Percentiles rank a stretch among this genome's conserved stretches.
Evolutionary conservation across 2,797 vertebrate genomes (phyloP).

Genomic region (Halcyon badia): DNA sequence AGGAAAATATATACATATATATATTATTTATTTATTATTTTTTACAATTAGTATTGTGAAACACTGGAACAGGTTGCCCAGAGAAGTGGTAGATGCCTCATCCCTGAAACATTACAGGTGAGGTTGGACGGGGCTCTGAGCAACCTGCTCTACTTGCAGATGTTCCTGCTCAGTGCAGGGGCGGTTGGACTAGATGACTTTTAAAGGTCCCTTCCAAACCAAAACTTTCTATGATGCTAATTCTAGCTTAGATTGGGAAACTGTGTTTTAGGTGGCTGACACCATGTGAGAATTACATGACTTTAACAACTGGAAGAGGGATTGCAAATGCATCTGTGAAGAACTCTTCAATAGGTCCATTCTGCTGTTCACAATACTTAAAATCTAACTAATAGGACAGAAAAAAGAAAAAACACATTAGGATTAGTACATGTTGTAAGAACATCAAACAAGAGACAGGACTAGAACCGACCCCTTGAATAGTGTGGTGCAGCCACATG

Average conservation of each 20-base stretch:
- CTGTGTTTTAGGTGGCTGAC: background rate
- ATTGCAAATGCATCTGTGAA: background rate
- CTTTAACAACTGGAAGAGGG: background rate
- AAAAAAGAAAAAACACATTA: background rate
- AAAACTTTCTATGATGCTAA: background rate
- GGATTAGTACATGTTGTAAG: background rate
- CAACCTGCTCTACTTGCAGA: background rate
- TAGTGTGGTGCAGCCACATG: background rate
- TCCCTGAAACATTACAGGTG: background rate
- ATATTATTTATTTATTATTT: too few species aligned
- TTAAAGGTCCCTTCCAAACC: background rate
- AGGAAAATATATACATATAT: background rate
- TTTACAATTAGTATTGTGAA: background rate
- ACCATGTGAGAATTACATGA: background rate
- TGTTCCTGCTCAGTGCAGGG: too few species aligned
- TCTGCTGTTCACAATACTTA: background rate
- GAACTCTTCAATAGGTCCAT: background rate
- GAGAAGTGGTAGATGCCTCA: background rate
- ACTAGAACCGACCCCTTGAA: background rate
- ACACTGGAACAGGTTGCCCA: background rate
- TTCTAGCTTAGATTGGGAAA: background rate
- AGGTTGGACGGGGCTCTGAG: background rate
- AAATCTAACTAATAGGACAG: background rate
- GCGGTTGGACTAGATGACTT: background rate
- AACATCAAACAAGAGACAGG: background rate